phyloP scores from a whole-genome alignment of 2,797 vertebrate genomes.

The Lateolabrax maculatus region DNA sequence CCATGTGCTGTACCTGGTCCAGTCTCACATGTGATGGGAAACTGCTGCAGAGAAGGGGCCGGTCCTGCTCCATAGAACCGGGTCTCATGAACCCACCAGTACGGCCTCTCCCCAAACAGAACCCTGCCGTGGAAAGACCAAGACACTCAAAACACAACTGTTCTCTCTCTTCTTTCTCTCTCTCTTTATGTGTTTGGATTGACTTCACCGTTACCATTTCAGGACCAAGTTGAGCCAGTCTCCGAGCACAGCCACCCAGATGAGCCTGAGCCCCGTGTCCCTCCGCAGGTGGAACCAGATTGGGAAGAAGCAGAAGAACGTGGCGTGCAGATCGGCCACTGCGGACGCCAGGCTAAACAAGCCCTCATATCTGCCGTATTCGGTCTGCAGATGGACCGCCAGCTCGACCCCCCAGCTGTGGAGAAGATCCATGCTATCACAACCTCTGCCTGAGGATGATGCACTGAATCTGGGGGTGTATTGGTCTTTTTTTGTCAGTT shows the following conservation, averaged over 20 bases:
- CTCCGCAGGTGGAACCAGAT: constrained; percentile 93
- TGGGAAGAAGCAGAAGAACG: constrained; percentile 94
- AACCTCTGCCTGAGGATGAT: constrained; percentile 8
- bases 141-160: background rate
- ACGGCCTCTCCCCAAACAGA: constrained; percentile 95
- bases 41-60: constrained; percentile 90
- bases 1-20: constrained; percentile 89
- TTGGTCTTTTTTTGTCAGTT: background rate
- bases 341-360: constrained; percentile 91
- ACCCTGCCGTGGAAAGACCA: constrained; percentile 83
- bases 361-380: constrained; percentile 87
- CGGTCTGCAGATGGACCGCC: constrained; percentile 89
- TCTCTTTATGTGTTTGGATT: accelerated
- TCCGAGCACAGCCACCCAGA: constrained; percentile 96
- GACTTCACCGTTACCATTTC: constrained; percentile 88
- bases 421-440: constrained; percentile 83
- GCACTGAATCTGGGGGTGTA: constrained; percentile 22
- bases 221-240: constrained; percentile 98
- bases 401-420: constrained; percentile 89
- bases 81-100: constrained; percentile 97
- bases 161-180: accelerated
- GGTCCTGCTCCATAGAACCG: constrained; percentile 86
- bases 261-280: constrained; percentile 89
- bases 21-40: constrained; percentile 96
- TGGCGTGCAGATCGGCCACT: constrained; percentile 92